Evolutionary conservation across 2,113 vertebrate species (phyloP), one percentile per base, ranked within the genome.

Genomic region (Tupaia chinensis): DNA sequence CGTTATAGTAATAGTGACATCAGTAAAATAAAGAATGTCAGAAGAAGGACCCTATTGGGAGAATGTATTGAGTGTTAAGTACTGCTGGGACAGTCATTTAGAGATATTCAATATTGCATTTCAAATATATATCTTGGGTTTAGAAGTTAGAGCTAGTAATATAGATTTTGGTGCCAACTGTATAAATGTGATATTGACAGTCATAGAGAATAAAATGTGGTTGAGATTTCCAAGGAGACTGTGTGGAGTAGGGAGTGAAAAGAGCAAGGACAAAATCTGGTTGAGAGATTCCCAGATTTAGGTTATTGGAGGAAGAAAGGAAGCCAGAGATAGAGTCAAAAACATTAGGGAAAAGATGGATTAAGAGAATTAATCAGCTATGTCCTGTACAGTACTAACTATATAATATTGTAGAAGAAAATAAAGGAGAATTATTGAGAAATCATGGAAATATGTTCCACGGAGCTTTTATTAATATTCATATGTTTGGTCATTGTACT

Each of bases 81-180:
- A 54, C 68, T 72, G 1, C 32, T 78, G 58, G 23, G 68, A 77
- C 63, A 69, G 91, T 89, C 44, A 58, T 20, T 34, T 91, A 81
- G 58, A 87, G 61, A 79, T 80, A 87, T 84, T 95, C 53, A 84
- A 53, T 91, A 77, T 44, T 23, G 44, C 54, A 27, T 94, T 87
- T 93, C 89, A 94, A 94, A 93, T 80, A 72, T 77, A 7, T 68
- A 85, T 81, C 78, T 93, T 73, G 53, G 73, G 20, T 7, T 91
- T 91, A 90, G 25, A 87, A 84, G 13, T 73, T 94, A 83, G 58
- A 91, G 3, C 25, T 79, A 73, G 16, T 81, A 73, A 76, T 80
- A 91, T n/a, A 76, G 82, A 95, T 93, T 93, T 93, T 70, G 23
- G 22, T 85, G 78, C 72, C 70, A 76, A 58, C 25, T 69, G 9